phyloP scores from a whole-genome alignment of 2,888 invertebrate species.

The Caenorhabditis zanzibari region DNA sequence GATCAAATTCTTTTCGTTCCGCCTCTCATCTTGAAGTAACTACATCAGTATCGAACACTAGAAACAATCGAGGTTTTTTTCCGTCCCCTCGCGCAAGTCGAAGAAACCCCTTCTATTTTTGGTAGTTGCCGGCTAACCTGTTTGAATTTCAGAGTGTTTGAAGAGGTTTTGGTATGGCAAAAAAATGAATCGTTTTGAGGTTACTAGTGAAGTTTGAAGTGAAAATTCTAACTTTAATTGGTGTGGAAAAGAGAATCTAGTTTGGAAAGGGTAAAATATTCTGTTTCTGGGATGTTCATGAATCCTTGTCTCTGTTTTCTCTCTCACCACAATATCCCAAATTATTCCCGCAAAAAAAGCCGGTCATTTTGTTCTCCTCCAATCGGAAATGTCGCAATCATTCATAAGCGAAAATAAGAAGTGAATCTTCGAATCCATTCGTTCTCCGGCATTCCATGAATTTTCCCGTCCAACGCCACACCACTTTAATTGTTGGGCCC shows the following conservation, averaged over 20 bases:
- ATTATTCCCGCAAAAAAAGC: neutral
- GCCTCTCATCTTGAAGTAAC: conserved; percentile 29
- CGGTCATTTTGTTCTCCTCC: conserved; percentile 17
- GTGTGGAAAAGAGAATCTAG: conserved; percentile 3
- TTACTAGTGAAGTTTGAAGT: conserved; percentile 1
- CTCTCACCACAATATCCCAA: conserved; percentile 24
- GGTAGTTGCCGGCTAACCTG: conserved; percentile 4
- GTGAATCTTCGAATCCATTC: conserved; percentile 26
- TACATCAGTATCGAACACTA: conserved; percentile 38
- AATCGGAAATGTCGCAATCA: conserved; percentile 54
- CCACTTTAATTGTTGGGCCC: conserved; percentile 37
- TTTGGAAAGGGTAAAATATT: neutral
- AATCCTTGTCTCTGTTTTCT: neutral
- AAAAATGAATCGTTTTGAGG: neutral
- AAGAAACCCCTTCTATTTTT: conserved; percentile 5
- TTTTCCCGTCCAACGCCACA: conserved; percentile 29
- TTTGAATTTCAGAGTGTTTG: conserved; percentile 29
- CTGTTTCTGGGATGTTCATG: neutral
- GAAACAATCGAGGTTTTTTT: conserved; percentile 31
- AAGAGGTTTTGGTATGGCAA: conserved; percentile 8
- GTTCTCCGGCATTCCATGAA: conserved; percentile 33
- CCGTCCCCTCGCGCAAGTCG: conserved; percentile 1
- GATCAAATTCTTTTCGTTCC: conserved; percentile 40
- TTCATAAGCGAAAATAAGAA: conserved; percentile 46
- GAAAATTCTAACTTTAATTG: conserved; percentile 4